Conservation (phyloP, 2,113 vertebrate species). For the Hemibagrus wyckioides region DNA sequence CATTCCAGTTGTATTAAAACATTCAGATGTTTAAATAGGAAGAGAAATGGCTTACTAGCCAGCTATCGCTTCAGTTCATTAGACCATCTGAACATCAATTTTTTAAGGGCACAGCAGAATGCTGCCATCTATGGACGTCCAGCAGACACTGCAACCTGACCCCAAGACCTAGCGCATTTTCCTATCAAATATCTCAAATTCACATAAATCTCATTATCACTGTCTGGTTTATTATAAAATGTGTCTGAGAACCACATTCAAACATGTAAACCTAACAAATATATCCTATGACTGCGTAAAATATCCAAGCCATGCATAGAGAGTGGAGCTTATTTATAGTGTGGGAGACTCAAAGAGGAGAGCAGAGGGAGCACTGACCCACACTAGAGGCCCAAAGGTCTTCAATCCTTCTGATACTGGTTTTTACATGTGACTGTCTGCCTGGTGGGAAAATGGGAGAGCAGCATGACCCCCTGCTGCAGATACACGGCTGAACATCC, state of each 20-base stretch:
- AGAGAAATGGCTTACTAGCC: background rate
- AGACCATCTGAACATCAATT: background rate
- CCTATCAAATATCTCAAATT: background rate
- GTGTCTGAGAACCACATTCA: background rate
- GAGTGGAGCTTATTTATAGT: background rate
- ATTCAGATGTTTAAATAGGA: background rate
- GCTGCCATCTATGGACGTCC: constrained; percentile 21
- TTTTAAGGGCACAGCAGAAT: background rate
- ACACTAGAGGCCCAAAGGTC: constrained; percentile 8
- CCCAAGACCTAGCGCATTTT: background rate
- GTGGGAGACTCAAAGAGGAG: background rate
- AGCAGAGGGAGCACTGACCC: constrained; percentile 1
- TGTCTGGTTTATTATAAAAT: background rate
- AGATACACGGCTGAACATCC: background rate
- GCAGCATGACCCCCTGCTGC: background rate
- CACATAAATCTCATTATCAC: background rate
- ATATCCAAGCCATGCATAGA: background rate
- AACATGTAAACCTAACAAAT: background rate
- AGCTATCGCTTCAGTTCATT: background rate
- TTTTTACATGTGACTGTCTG: background rate
- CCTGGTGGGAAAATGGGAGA: background rate
- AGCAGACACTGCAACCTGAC: constrained; percentile 8
- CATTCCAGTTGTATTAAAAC: background rate
- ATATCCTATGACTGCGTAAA: background rate
- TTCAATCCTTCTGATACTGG: constrained; percentile 2